A percentile compares a stretch with the other conserved stretches of the same genome.
phyloP scores from a whole-genome alignment of 92 coral and sea anemone genomes.

The Epizoanthus ramosus region DNA sequence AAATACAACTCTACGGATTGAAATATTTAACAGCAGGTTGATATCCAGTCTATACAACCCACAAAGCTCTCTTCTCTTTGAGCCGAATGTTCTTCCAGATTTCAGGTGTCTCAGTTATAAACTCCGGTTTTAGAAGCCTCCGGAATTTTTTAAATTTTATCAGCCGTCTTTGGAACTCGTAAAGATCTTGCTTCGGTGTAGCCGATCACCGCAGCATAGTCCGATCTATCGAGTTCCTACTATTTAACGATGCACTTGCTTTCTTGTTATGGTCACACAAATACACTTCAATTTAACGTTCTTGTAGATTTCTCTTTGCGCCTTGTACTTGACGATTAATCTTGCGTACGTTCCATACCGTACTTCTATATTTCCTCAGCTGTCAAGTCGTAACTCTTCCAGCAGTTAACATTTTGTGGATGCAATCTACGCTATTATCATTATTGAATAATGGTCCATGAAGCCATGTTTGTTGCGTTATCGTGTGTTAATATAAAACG shows the following conservation, averaged over 20 bases:
- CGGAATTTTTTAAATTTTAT: no score
- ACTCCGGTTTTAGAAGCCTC: no score
- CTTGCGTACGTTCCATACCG: background rate
- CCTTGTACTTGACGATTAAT: background rate
- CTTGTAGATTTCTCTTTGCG: conserved; percentile 39
- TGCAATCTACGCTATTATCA: no score
- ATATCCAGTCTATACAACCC: background rate
- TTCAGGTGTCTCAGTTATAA: background rate
- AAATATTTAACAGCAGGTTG: conserved; percentile 12
- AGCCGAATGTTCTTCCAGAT: conserved; percentile 19
- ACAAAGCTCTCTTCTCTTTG: background rate
- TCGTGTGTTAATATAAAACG: no score
- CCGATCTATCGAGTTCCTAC: conserved; percentile 27
- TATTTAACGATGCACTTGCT: conserved; percentile 26
- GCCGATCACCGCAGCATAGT: conserved; percentile 47
- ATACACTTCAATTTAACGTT: background rate
- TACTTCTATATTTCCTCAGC: background rate
- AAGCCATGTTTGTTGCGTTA: no score
- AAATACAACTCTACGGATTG: conserved; percentile 37
- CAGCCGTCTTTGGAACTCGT: no score
- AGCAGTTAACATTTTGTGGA: no score
- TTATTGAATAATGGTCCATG: no score
- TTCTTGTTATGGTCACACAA: conserved; percentile 28
- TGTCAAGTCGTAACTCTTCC: no score
- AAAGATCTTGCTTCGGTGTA: conserved; percentile 40